Percentiles rank a stretch among this genome's conserved stretches.
phyloP scores from a whole-genome alignment of 2,113 vertebrate genomes.

The Sphyrna mokarran region DNA sequence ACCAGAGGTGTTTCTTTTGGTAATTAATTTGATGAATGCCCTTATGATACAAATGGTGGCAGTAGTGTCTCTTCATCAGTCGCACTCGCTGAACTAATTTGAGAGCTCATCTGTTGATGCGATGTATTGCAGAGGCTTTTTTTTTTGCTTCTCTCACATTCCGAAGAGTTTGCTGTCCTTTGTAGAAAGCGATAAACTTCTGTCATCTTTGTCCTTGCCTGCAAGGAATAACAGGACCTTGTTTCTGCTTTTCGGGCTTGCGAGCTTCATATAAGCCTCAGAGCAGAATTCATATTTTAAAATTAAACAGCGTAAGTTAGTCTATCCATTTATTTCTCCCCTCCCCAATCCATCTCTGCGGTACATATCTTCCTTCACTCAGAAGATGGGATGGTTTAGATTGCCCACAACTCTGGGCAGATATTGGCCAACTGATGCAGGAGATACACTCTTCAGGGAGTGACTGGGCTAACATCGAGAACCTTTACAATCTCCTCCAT shows the following conservation, averaged over 20 bases:
- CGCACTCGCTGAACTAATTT: slow-evolving; percentile 70
- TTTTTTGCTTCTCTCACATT: slow-evolving; percentile 53
- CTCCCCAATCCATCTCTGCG: neutral
- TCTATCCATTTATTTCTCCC: neutral
- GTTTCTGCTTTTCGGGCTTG: neutral
- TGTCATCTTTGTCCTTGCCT: slow-evolving; percentile 69
- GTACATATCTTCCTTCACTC: neutral
- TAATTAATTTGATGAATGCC: slow-evolving; percentile 98
- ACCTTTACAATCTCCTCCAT: neutral
- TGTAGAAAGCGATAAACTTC: slow-evolving; percentile 53
- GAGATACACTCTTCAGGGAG: neutral
- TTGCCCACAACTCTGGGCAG: neutral
- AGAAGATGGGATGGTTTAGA: neutral
- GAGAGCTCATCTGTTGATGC: slow-evolving; percentile 78
- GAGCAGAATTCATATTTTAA: neutral
- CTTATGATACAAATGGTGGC: slow-evolving; percentile 64
- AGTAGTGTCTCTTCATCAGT: slow-evolving; percentile 74
- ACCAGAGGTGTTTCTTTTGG: slow-evolving; percentile 82
- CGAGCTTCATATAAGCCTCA: neutral
- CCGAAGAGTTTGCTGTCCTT: slow-evolving; percentile 53
- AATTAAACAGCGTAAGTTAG: neutral
- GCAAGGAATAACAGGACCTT: slow-evolving; percentile 52
- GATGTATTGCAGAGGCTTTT: slow-evolving; percentile 63
- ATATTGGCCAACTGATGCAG: neutral
- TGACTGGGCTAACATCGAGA: neutral